Evolutionary conservation across 2,888 invertebrate genomes (phyloP), one percentile per base, ranked within the genome.

Genomic region (Dasysyrphus tricinctus): DNA sequence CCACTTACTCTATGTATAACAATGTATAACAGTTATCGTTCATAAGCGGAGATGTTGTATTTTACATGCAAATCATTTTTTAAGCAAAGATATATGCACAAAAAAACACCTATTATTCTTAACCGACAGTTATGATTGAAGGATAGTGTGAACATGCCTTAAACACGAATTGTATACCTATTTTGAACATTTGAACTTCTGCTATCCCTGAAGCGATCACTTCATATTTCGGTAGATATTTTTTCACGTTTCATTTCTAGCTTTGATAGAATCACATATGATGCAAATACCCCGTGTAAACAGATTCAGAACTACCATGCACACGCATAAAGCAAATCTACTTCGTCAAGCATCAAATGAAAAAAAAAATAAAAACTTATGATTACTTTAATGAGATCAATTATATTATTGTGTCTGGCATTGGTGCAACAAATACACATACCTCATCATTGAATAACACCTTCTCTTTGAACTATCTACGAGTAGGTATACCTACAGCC

Each of bases 311-410:
- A 19, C 12, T 39, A 39, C 39, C 19, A 39, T 61, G 19, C 24
- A 51, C 37, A 59, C 63, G 63, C 63, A 65, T n/a, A 16, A 14
- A 37, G 51, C 12, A 67, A 63, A 61, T 16, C 32, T n/a, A 61
- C 61, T 49, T n/a, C 32, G 11, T 56, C 42, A 42, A 63, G 42
- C 56, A 5, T 39, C 32, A 39, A 19, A 39, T 19, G 12, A 63
- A 63, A 32, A 29, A 63, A 29, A 32, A 54, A 29, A 29, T 34
- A 51, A 24, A 56, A 42, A 63, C 42, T 14, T 51, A 70, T 75
- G 39, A 79, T 83, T 75, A 75, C 24, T 69, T 80, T 77, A 80
- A 80, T 85, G 69, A 61, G 80, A 85, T 77, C 80, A 85, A 85
- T 77, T 61, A 61, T 42, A 61, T 39, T 39, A 61, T 61, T 85